A percentile compares a stretch with the other conserved stretches of the same genome.
Evolutionary conservation across 2,797 vertebrate genomes (phyloP).

Genomic region (Triplophysa bombifrons): DNA sequence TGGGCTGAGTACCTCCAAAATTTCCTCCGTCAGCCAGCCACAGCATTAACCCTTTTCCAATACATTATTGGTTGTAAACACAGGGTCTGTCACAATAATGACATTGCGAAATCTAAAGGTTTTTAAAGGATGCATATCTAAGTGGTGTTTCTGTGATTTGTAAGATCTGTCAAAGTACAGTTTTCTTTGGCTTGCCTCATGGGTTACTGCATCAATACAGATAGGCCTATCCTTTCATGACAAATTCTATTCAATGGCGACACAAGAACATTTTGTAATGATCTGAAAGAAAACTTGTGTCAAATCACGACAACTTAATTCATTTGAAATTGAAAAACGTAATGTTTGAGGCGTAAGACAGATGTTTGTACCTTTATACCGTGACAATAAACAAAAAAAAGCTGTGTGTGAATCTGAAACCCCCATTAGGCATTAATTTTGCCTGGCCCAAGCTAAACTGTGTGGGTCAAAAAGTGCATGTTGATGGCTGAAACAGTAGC

Average conservation of each 20-base stretch:
- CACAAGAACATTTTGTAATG: not conserved
- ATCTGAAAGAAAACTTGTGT: not conserved
- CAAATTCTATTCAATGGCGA: not conserved
- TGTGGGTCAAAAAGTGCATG: not conserved
- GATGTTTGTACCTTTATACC: not conserved
- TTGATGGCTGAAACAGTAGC: constrained; percentile 1
- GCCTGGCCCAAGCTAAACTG: not conserved
- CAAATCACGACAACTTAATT: not conserved
- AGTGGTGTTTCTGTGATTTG: not conserved
- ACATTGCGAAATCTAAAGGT: too few species aligned
- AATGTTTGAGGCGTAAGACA: not conserved
- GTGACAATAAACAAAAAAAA: not conserved
- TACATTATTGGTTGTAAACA: too few species aligned
- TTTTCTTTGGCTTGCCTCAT: not conserved
- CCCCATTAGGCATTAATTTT: not conserved
- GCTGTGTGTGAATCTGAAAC: not conserved
- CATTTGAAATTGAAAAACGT: not conserved
- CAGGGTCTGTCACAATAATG: too few species aligned
- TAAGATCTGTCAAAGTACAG: not conserved
- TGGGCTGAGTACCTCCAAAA: too few species aligned
- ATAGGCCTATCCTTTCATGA: not conserved
- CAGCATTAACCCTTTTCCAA: too few species aligned
- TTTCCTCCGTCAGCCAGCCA: too few species aligned
- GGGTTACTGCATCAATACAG: not conserved
- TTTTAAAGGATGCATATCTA: too few species aligned